Evolutionary conservation across 2,888 invertebrate species (phyloP).

Genomic region (Mimas tiliae): DNA sequence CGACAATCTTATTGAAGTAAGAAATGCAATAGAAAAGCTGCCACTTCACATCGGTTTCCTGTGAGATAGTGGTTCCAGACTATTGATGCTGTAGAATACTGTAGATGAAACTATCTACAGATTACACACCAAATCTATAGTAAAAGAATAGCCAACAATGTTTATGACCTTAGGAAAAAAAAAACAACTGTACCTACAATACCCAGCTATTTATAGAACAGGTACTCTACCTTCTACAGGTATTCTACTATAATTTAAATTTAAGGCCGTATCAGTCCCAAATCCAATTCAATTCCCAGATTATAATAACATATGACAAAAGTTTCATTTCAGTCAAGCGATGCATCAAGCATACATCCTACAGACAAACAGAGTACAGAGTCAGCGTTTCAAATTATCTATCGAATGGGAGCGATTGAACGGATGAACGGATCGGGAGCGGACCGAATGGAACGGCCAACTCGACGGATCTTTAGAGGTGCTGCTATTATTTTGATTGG

Average conservation of each 20-base stretch:
- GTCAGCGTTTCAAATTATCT: constrained; percentile 57
- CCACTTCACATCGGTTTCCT: too few species aligned
- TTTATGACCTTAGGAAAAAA: background rate
- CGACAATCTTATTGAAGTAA: too few species aligned
- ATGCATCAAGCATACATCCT: constrained; percentile 52
- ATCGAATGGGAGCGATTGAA: constrained; percentile 52
- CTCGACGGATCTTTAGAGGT: constrained; percentile 49
- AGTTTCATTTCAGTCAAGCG: constrained; percentile 24
- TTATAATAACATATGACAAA: constrained; percentile 14
- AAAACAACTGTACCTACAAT: background rate
- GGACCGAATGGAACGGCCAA: constrained; percentile 53
- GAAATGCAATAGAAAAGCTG: too few species aligned
- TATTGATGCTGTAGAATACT: too few species aligned
- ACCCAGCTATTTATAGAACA: background rate
- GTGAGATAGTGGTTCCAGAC: too few species aligned
- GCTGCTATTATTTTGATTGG: constrained; percentile 56
- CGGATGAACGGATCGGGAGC: constrained; percentile 47
- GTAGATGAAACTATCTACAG: too few species aligned
- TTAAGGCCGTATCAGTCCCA: background rate
- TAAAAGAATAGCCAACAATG: too few species aligned
- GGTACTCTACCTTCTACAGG: too few species aligned
- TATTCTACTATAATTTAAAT: background rate
- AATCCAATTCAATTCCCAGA: constrained; percentile 5
- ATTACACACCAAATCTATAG: too few species aligned
- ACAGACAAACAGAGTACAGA: constrained; percentile 57